Base-by-base conservation (phyloP, 2,797 vertebrate genomes). In the Poecilia gillii region DNA sequence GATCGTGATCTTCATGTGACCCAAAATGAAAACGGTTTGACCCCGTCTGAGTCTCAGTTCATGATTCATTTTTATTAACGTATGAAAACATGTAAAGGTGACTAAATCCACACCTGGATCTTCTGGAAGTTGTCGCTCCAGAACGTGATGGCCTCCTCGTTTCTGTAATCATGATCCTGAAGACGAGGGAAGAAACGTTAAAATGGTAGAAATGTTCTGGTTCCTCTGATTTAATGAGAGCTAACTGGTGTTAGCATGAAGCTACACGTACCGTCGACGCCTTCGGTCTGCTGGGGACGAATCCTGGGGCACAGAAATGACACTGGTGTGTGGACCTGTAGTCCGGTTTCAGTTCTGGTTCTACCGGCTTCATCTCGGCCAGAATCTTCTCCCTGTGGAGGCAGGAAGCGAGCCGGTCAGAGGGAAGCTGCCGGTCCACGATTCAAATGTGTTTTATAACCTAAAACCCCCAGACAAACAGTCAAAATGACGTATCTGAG, bases 51-150 rank as follows among this genome's bases (percentile, higher is more conserved):
- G 2, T 36, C 7, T 66, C 36, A 23, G 33, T 36, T 66, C 3
- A 9, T 39, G 33, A 20, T 36, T 66, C 7, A 39, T 20, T 9
- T 9, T 20, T 39, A 23, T 36, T 64, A 9, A 64, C 5, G 7
- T 18, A 66, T 20, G 4, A 18, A 66, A 66, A 39, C 16, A 39
- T 39, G 33, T 20, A 23, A 20, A 66, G 7, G 33, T 33, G 28
- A 62, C 18, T 18, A 62, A 62, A 62, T 18, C 59, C 13, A 33
- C 59, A 95, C 96, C 92, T 96, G 94, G 64, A 96, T 68, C 36
- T 13, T 84, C 53, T 91, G 88, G 84, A 70, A 75, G 49, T 96
- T 96, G 72, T 96, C 95, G 74, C 91, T 95, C 95, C 95, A 96
- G 68, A 95, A 96, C 16, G 94, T 93, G 71, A 96, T 46, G 3